Evolutionary conservation across 2,797 vertebrate species (phyloP).

Genomic region (Gymnocypris eckloni): DNA sequence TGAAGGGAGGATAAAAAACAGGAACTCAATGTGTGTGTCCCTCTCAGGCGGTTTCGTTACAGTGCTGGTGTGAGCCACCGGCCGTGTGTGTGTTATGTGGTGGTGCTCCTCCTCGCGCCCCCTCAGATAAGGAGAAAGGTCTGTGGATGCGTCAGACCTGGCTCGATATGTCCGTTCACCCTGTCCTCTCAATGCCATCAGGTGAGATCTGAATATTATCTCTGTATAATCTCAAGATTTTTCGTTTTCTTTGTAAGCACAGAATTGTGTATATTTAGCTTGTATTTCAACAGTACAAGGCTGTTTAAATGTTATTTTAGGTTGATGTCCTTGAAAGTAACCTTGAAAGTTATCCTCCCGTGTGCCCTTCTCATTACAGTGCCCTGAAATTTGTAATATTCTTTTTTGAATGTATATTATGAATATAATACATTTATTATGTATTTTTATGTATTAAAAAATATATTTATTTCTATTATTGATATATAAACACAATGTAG

Average conservation of each 20-base stretch:
- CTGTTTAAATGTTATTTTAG: background rate
- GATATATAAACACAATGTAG: too few relatives aligned
- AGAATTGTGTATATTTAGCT: background rate
- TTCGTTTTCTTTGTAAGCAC: background rate
- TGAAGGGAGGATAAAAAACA: too few relatives aligned
- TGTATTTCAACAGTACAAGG: background rate
- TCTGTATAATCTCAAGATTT: background rate
- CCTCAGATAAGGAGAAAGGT: slow-evolving; percentile 47
- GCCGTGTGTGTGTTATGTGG: slow-evolving; percentile 68
- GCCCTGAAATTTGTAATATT: background rate
- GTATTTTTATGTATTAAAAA: too few relatives aligned
- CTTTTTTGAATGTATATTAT: background rate
- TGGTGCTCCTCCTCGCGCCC: slow-evolving; percentile 56
- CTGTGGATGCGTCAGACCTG: slow-evolving; percentile 55
- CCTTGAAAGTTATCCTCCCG: background rate
- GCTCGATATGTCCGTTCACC: slow-evolving; percentile 69
- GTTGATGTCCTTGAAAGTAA: background rate
- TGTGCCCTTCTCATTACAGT: background rate
- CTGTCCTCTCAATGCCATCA: slow-evolving; percentile 69
- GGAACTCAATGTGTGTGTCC: slow-evolving; percentile 34
- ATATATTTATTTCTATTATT: too few relatives aligned
- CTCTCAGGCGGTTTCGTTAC: slow-evolving; percentile 62
- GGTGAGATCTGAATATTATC: slow-evolving; percentile 56
- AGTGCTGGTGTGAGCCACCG: slow-evolving; percentile 67
- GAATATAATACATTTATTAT: too few relatives aligned